These are phyloP conservation scores for Cavia aperea DNA, from an alignment of 2,113 vertebrate genomes.

Conservation along the genomic window DNA sequence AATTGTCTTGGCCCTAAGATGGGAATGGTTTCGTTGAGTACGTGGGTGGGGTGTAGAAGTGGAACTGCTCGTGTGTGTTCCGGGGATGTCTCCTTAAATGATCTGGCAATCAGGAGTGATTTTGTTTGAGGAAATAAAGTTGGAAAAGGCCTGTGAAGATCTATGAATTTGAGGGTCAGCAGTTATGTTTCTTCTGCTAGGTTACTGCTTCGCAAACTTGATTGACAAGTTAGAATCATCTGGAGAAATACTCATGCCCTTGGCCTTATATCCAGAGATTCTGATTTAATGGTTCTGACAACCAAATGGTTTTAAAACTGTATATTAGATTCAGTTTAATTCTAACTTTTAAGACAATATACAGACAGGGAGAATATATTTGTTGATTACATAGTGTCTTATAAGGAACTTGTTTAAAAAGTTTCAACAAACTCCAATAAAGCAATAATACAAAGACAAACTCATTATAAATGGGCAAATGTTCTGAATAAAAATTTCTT, in stretches of 20 bases:
- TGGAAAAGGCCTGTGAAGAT: background rate
- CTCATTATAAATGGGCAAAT: background rate
- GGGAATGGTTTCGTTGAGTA: background rate
- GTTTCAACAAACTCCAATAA: background rate
- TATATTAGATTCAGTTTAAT: conserved; percentile 13
- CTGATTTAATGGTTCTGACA: background rate
- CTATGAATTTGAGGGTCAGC: background rate
- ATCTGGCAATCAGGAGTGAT: background rate
- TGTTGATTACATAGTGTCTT: background rate
- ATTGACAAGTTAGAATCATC: background rate
- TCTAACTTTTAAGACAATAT: background rate
- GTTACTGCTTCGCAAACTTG: background rate
- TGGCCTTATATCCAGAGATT: background rate
- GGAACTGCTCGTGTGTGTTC: background rate
- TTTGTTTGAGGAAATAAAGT: background rate
- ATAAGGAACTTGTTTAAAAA: background rate
- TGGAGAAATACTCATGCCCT: background rate
- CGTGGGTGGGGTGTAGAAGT: background rate
- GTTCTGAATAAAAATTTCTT: background rate
- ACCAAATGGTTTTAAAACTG: background rate
- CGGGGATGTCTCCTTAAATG: background rate
- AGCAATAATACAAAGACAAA: background rate
- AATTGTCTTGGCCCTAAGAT: background rate
- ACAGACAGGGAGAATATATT: conserved; percentile 18
- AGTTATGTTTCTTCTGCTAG: conserved; percentile 2